Evolutionary conservation across 2,888 invertebrate genomes (phyloP).

Genomic region (Microplitis deprimator): DNA sequence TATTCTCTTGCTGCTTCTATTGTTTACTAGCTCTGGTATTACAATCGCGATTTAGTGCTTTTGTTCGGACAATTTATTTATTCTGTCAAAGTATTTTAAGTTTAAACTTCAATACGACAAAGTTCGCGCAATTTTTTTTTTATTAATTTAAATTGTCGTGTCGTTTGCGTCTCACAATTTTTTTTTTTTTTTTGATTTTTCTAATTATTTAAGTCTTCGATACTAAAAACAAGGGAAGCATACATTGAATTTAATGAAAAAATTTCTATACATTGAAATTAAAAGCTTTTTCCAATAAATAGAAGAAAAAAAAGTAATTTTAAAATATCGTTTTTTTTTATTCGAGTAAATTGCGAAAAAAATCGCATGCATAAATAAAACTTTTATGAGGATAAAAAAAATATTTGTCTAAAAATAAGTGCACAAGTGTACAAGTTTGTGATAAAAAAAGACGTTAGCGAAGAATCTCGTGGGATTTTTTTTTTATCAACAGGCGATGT

Average conservation of each 20-base stretch:
- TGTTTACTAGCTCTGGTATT: not conserved
- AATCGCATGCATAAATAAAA: not conserved
- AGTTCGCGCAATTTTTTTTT: too few relatives aligned
- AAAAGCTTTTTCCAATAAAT: too few relatives aligned
- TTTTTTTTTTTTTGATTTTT: too few relatives aligned
- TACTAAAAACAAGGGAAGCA: too few relatives aligned
- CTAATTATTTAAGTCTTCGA: too few relatives aligned
- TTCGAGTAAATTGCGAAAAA: not conserved
- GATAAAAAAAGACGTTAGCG: not conserved
- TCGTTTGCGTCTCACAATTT: too few relatives aligned
- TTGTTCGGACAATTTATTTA: slow-evolving; percentile 7
- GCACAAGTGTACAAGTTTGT: not conserved
- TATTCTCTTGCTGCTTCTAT: not conserved
- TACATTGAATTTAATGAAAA: too few relatives aligned
- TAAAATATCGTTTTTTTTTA: too few relatives aligned
- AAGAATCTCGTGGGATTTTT: not conserved
- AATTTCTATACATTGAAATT: too few relatives aligned
- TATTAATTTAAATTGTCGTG: too few relatives aligned
- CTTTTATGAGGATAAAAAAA: not conserved
- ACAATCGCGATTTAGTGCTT: not conserved
- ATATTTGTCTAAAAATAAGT: slow-evolving; percentile 3
- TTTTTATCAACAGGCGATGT: not conserved
- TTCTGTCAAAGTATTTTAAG: not conserved
- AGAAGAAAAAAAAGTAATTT: not conserved
- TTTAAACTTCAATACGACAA: not conserved